Percentiles rank a stretch among this genome's conserved stretches.
These are phyloP conservation scores for Mycetomoellerius zeteki DNA, from an alignment of 1,140 invertebrate genomes.

Conservation along the genomic window DNA sequence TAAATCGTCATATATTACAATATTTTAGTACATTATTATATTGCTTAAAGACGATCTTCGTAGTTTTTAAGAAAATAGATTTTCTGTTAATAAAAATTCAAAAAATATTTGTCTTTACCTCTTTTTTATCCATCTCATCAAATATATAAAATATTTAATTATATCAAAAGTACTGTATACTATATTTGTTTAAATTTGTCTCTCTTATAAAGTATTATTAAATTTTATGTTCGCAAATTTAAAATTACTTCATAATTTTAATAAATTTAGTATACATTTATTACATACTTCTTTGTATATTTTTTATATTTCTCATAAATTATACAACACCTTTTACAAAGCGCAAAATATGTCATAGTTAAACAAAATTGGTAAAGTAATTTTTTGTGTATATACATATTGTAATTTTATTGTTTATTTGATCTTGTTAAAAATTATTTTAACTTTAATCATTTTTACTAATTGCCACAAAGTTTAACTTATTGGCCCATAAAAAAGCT, in stretches of 20 bases:
- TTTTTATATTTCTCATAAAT: conserved; percentile 18
- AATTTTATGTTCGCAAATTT: neutral
- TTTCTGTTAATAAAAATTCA: conserved; percentile 31
- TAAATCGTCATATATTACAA: neutral
- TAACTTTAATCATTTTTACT: neutral
- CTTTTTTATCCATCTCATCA: neutral
- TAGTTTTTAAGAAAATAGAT: neutral
- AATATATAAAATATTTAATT: neutral
- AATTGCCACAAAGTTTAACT: neutral
- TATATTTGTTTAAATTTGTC: neutral
- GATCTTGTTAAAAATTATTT: neutral
- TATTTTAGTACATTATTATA: conserved; percentile 1
- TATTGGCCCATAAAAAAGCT: neutral
- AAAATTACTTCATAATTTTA: neutral
- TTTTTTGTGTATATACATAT: neutral
- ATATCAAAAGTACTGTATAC: neutral
- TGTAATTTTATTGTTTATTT: neutral
- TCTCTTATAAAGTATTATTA: neutral
- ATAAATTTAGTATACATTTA: conserved; percentile 17
- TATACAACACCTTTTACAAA: neutral
- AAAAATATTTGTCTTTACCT: neutral
- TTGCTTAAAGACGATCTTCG: neutral
- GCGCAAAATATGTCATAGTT: conserved; percentile 5
- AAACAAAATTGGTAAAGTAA: neutral
- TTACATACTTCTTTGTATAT: neutral